Evolutionary conservation across 2,113 vertebrate species (phyloP).

Genomic region (Prinia subflava): DNA sequence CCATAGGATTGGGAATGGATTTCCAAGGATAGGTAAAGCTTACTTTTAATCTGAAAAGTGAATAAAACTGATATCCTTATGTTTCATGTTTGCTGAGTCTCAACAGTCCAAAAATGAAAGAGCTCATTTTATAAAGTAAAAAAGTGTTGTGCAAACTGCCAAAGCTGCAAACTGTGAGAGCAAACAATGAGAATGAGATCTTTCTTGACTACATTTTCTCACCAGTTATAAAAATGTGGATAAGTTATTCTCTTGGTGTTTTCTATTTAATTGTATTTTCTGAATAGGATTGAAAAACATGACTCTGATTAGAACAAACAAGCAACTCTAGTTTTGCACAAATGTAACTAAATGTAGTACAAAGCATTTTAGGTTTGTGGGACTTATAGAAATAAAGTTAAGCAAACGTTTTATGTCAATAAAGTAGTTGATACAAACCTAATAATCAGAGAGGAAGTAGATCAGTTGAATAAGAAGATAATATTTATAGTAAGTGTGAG

Average conservation of each 20-base stretch:
- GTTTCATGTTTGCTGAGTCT: background rate
- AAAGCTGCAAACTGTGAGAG: background rate
- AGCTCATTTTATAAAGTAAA: background rate
- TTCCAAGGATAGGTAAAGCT: background rate
- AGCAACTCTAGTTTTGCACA: background rate
- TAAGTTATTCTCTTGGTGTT: background rate
- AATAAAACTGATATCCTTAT: background rate
- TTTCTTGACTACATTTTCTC: background rate
- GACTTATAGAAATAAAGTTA: background rate
- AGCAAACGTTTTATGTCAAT: background rate
- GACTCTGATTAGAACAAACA: background rate
- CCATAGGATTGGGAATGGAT: background rate
- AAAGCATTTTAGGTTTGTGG: background rate
- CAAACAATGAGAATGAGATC: background rate
- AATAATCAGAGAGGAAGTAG: slow-evolving; percentile 15
- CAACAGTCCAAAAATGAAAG: background rate
- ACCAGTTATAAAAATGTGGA: background rate
- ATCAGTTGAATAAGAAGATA: background rate
- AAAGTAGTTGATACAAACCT: background rate
- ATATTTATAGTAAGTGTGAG: background rate
- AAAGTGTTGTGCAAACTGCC: background rate
- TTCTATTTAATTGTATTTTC: background rate
- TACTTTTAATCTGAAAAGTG: background rate
- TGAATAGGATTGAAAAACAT: background rate
- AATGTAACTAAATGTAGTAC: background rate